Evolutionary conservation across 1,140 invertebrate genomes (phyloP).

Genomic region (Brachionus paranguensis): DNA sequence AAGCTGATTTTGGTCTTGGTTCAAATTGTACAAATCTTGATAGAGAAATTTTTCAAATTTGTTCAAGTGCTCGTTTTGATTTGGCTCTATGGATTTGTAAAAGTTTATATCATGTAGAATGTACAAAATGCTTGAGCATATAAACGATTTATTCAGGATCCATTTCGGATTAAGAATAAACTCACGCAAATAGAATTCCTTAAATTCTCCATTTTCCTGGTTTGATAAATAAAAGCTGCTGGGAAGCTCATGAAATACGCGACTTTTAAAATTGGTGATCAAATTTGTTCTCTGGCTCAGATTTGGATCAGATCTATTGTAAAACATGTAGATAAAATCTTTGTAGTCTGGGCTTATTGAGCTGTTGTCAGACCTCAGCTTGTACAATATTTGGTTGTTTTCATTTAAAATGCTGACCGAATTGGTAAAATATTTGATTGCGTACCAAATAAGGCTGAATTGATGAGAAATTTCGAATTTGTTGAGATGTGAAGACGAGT

Average conservation of each 20-base stretch:
- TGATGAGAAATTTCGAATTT: not conserved
- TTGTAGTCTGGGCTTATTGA: not conserved
- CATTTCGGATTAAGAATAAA: constrained; percentile 37
- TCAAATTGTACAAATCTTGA: constrained; percentile 20
- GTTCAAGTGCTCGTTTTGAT: not conserved
- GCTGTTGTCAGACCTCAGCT: not conserved
- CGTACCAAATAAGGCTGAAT: not conserved
- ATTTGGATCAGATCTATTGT: not conserved
- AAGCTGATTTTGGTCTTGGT: constrained; percentile 22
- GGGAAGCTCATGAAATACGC: not conserved
- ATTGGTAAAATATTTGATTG: constrained; percentile 19
- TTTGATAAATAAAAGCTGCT: not conserved
- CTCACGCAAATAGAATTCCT: not conserved
- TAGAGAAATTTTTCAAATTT: constrained; percentile 7
- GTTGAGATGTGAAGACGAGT: not conserved
- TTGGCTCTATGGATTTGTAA: not conserved
- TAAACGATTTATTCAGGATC: constrained; percentile 5
- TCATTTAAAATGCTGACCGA: not conserved
- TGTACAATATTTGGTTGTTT: constrained; percentile 10
- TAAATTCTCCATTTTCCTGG: not conserved
- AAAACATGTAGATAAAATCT: not conserved
- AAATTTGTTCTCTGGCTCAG: not conserved
- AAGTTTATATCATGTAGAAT: constrained; percentile 12
- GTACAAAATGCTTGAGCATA: constrained; percentile 9
- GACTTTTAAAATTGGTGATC: not conserved